Conservation (phyloP, 2,113 vertebrate species). For the Sturnira hondurensis region DNA sequence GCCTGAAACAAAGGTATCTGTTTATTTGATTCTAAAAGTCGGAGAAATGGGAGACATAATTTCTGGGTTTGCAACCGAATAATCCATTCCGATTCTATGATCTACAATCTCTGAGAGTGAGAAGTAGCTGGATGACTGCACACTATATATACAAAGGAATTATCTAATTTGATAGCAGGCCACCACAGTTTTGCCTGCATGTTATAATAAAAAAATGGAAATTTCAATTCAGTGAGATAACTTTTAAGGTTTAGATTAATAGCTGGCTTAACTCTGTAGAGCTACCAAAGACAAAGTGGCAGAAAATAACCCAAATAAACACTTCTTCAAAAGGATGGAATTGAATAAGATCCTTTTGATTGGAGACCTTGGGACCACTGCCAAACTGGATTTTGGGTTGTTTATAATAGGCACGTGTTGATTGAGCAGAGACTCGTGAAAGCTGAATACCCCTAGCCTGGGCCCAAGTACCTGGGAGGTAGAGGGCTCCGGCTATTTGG, state of each 20-base stretch:
- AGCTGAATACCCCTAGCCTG: slow-evolving; percentile 35
- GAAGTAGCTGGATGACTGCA: slow-evolving; percentile 32
- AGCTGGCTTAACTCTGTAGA: slow-evolving; percentile 43
- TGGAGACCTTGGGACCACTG: slow-evolving; percentile 71
- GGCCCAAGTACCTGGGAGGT: slow-evolving; percentile 60
- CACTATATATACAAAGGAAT: not conserved
- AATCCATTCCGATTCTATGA: slow-evolving; percentile 31
- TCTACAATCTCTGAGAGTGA: slow-evolving; percentile 35
- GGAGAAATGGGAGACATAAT: not conserved
- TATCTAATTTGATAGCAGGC: not conserved
- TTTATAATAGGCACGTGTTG: slow-evolving; percentile 79
- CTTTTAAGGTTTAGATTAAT: slow-evolving; percentile 53
- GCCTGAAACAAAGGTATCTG: slow-evolving; percentile 43
- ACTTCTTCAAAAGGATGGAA: slow-evolving; percentile 69
- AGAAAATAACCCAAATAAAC: slow-evolving; percentile 68
- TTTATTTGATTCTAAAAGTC: slow-evolving; percentile 33
- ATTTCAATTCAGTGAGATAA: slow-evolving; percentile 45
- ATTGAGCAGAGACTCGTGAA: slow-evolving; percentile 72
- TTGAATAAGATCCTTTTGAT: slow-evolving; percentile 79
- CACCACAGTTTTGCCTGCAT: not conserved
- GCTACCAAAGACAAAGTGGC: slow-evolving; percentile 70
- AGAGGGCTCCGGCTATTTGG: slow-evolving; percentile 48
- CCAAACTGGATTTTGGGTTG: slow-evolving; percentile 70
- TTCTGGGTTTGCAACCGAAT: slow-evolving; percentile 23
- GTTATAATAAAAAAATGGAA: slow-evolving; percentile 38